Conservation (phyloP, 2,888 invertebrate genomes). For the Tetheella fluctuosa region DNA sequence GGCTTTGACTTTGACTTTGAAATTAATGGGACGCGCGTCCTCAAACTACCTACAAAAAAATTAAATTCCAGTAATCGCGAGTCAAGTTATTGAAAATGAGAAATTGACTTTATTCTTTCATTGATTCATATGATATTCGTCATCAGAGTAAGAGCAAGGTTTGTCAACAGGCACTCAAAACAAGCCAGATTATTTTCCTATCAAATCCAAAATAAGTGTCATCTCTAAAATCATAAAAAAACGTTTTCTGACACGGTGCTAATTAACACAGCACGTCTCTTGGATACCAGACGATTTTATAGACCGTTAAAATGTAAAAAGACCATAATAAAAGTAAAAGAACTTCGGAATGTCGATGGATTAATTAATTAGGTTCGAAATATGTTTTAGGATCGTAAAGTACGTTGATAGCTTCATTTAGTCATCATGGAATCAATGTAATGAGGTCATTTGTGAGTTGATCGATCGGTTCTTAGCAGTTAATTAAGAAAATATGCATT, state of each 20-base stretch:
- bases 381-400: conserved; percentile 11
- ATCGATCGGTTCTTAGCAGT: conserved; percentile 3
- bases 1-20: too few species aligned
- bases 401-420: conserved; percentile 4
- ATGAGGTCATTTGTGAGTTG: neutral
- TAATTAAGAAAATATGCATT: neutral
- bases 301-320: conserved; percentile 10
- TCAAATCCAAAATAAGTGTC: neutral
- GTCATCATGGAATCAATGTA: conserved; percentile 7
- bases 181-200: neutral
- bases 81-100: too few species aligned
- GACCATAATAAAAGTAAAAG: conserved; percentile 6
- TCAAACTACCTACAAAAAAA: too few species aligned
- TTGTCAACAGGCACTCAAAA: neutral
- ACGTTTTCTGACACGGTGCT: neutral
- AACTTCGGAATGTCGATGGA: conserved; percentile 9
- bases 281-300: neutral
- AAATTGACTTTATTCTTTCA: too few species aligned
- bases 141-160: neutral
- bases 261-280: neutral
- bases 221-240: neutral
- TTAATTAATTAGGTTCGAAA: conserved; percentile 6
- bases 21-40: too few species aligned
- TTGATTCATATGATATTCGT: neutral
- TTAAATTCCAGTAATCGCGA: too few species aligned